Conservation (phyloP, 92 coral and sea anemone genomes). For the Nematostella vectensis region DNA sequence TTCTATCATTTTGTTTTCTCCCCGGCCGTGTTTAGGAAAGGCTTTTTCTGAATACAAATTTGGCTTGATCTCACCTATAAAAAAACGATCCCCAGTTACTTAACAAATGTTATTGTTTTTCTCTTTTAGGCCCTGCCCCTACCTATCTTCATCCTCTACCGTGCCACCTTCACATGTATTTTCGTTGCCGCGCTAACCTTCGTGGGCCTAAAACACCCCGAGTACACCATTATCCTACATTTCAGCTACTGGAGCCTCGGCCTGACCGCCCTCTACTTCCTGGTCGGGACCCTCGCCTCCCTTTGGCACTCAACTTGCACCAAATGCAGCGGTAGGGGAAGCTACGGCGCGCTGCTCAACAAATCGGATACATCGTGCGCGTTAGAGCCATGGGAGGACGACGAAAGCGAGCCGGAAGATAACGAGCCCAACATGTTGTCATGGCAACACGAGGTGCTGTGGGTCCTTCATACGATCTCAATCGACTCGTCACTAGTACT, state of each 20-base stretch:
- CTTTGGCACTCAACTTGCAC: constrained; percentile 23
- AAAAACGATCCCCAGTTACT: background rate
- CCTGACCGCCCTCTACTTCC: constrained; percentile 50
- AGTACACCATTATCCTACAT: constrained; percentile 46
- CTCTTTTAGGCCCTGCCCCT: constrained; percentile 54
- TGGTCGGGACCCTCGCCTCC: constrained; percentile 47
- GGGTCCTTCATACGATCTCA: constrained; percentile 63
- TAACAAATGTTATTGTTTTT: background rate
- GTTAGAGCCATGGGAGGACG: constrained; percentile 40
- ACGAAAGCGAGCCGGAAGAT: constrained; percentile 1
- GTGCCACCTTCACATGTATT: constrained; percentile 38
- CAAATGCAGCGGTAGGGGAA: background rate
- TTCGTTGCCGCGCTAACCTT: constrained; percentile 39
- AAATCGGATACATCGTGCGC: constrained; percentile 39
- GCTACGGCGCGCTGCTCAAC: background rate
- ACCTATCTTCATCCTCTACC: constrained; percentile 45
- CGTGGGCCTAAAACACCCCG: constrained; percentile 48
- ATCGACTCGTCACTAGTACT: constrained; percentile 52
- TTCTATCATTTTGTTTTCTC: too few species aligned
- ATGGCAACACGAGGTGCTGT: constrained; percentile 65
- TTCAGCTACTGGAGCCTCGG: constrained; percentile 52
- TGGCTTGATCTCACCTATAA: too few species aligned
- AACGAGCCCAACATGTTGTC: constrained; percentile 28
- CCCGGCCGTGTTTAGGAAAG: too few species aligned
- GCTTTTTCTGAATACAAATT: too few species aligned